Evolutionary conservation across 1,140 invertebrate genomes (phyloP).

Genomic region (Achatina immaculata): DNA sequence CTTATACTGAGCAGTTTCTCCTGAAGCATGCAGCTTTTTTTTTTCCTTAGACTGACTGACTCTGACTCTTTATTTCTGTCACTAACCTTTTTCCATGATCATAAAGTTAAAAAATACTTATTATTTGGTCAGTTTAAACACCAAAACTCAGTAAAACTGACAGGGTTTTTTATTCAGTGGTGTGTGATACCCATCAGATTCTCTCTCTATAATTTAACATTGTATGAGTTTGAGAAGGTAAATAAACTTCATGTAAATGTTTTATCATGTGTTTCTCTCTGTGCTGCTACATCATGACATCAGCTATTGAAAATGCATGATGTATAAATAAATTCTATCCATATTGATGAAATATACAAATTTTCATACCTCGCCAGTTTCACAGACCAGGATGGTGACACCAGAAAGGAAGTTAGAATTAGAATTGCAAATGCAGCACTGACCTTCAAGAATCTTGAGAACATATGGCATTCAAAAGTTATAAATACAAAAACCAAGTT

Average conservation of each 20-base stretch:
- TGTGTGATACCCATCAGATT: no score
- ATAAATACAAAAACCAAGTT: no score
- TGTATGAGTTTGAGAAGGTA: neutral
- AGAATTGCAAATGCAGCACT: no score
- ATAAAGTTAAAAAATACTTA: neutral
- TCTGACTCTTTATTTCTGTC: neutral
- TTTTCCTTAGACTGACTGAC: neutral
- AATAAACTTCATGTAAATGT: neutral
- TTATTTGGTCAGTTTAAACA: neutral
- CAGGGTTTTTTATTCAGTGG: no score
- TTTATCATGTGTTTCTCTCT: neutral
- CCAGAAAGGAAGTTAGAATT: no score
- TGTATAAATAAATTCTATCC: neutral
- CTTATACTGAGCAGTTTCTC: neutral
- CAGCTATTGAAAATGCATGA: neutral
- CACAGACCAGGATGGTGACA: no score
- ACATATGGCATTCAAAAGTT: no score
- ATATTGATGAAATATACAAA: neutral
- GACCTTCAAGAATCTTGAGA: no score
- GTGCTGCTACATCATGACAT: neutral
- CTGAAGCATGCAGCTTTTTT: neutral
- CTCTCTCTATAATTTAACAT: no score
- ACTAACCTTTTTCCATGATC: neutral
- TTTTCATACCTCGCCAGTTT: no score
- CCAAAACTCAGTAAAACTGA: no score